phyloP scores from a whole-genome alignment of 2,888 invertebrate species.

The Melinaea marsaeus region DNA sequence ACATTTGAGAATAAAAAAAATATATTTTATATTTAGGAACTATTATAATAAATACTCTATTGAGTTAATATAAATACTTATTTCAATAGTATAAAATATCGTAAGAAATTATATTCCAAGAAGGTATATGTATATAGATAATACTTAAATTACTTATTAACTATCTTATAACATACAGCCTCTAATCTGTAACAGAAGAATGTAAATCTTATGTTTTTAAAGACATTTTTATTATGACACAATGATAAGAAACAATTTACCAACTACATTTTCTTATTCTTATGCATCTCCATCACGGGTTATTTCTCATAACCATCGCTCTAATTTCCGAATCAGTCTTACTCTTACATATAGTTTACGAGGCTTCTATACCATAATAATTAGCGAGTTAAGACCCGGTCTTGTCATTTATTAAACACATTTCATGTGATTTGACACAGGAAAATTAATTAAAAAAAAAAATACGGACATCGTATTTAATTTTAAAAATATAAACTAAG shows the following conservation, averaged over 20 bases:
- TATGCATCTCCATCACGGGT: neutral
- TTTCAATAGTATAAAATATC: slow-evolving; percentile 1
- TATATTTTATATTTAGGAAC: neutral
- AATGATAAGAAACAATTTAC: neutral
- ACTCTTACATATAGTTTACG: slow-evolving; percentile 12
- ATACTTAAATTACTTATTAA: neutral
- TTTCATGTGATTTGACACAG: neutral
- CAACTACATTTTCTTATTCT: neutral
- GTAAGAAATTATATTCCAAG: slow-evolving; percentile 4
- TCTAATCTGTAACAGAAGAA: neutral
- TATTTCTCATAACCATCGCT: neutral
- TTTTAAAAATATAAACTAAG: no score
- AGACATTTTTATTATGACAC: neutral
- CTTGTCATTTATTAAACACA: neutral
- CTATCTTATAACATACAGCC: neutral
- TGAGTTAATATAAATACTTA: neutral
- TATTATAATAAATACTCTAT: neutral
- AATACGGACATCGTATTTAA: neutral
- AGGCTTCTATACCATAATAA: slow-evolving; percentile 13
- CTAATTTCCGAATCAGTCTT: slow-evolving; percentile 24
- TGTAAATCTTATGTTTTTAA: neutral
- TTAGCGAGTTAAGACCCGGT: neutral
- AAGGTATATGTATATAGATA: neutral
- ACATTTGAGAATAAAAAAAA: neutral
- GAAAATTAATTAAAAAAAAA: neutral